phyloP scores from a whole-genome alignment of 2,113 vertebrate species.

The Percina caprodes region DNA sequence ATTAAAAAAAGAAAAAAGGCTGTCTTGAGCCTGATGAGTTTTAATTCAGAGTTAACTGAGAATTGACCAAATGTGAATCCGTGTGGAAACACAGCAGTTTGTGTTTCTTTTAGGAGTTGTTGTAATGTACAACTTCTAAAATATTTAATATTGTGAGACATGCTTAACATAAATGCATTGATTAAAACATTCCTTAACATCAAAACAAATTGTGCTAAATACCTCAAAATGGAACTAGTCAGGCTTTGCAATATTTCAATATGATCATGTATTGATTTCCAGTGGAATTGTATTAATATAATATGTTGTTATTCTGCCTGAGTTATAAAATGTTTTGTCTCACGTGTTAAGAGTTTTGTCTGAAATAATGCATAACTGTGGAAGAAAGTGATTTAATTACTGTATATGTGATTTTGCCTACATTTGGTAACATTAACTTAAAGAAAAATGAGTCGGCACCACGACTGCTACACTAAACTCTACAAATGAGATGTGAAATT shows the following conservation, averaged over 20 bases:
- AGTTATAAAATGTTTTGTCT: no score
- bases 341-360: no score
- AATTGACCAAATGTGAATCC: slow-evolving; percentile 10
- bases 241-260: not conserved
- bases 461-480: not conserved
- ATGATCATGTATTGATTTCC: not conserved
- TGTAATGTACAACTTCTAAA: not conserved
- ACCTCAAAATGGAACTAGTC: not conserved
- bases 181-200: not conserved
- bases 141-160: not conserved
- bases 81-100: slow-evolving; percentile 25
- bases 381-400: not conserved
- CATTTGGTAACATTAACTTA: not conserved
- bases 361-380: not conserved
- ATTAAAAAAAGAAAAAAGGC: slow-evolving; percentile 15
- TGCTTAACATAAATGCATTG: no score
- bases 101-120: not conserved
- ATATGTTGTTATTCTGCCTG: not conserved
- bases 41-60: slow-evolving; percentile 51
- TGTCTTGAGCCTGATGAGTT: slow-evolving; percentile 41
- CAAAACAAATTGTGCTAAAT: not conserved
- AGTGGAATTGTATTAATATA: not conserved
- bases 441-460: not conserved
- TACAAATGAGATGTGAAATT: not conserved
- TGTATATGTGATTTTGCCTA: not conserved